Evolutionary conservation across 2,888 invertebrate genomes (phyloP), one percentile per base, ranked within the genome.

Genomic region (Stenichneumon culpator): DNA sequence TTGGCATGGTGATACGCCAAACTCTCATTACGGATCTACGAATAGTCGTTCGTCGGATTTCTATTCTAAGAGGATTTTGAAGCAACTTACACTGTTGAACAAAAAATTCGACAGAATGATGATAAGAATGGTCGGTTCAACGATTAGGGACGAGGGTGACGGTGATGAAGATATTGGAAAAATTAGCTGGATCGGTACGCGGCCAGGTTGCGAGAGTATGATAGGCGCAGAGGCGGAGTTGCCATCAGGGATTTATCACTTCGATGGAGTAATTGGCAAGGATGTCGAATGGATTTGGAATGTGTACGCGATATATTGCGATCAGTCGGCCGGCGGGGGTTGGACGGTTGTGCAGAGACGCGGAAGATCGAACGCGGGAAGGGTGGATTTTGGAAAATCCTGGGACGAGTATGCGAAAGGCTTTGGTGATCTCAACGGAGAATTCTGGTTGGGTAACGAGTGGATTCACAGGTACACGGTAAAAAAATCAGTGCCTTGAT

Each of bases 401-500:
- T 96, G 96, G 96, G 87, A 93, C 6, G 94, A 95, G 9, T 96
- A 96, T 89, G 95, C 95, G 79, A 88, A 93, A 39, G 96, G 96
- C 3, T 96, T 96, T 88, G 96, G 96, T 0, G 92, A 94, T 86
- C 88, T 95, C 22, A 72, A 87, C 3, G 91, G 92, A 39, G 95
- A 96, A 87, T 96, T 96, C 88, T 96, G 96, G 96, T 94, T 95
- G 86, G 96, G 96, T 5, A 95, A 95, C 89, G 95, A 95, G 78
- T 95, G 94, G 81, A 94, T 95, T 67, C 94, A 95, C 87, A 89
- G 88, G 90, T 90, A 50, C 52, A 19, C 3, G 22, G 14, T 14
- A 14, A 57, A 47, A 44, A 47, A 47, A 47, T 47, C 16, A 47
- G 25, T 14, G 3, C 7, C 39, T 9, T 3, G 11, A 39, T 39